These are phyloP conservation scores for Brachyptera putata DNA, from an alignment of 2,888 invertebrate genomes.

Conservation along the genomic window DNA sequence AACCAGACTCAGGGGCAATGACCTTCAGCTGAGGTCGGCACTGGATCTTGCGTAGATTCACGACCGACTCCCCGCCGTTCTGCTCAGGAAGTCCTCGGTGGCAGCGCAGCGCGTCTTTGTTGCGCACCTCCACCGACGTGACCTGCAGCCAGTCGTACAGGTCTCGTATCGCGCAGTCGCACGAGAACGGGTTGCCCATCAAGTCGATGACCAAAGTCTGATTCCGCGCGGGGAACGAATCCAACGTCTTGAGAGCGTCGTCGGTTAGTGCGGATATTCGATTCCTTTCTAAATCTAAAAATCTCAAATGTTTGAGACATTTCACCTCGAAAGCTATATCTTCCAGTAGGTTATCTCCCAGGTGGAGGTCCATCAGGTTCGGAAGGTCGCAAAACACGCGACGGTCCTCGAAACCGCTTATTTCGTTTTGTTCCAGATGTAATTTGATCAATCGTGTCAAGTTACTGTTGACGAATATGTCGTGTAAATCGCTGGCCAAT, in stretches of 20 bases:
- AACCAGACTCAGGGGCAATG: not conserved
- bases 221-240: constrained; percentile 50
- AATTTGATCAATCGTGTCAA: constrained; percentile 61
- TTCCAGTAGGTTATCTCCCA: constrained; percentile 61
- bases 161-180: constrained; percentile 58
- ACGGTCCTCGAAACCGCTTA: constrained; percentile 58
- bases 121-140: constrained; percentile 58
- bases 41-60: constrained; percentile 35
- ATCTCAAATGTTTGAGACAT: constrained; percentile 61
- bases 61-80: constrained; percentile 37
- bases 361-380: constrained; percentile 60
- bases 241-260: constrained; percentile 54
- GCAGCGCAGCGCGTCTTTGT: constrained; percentile 55
- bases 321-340: constrained; percentile 61
- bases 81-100: constrained; percentile 38
- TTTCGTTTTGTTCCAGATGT: constrained; percentile 73
- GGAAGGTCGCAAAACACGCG: constrained; percentile 68
- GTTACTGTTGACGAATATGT: constrained; percentile 64
- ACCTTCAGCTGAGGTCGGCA: constrained; percentile 23
- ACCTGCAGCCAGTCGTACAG: constrained; percentile 60
- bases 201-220: constrained; percentile 57
- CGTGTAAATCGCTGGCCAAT: constrained; percentile 62
- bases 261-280: constrained; percentile 55
- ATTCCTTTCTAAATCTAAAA: constrained; percentile 65
- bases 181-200: constrained; percentile 63